Evolutionary conservation across 2,888 invertebrate genomes (phyloP), one percentile per base, ranked within the genome.

Genomic region (Ectemnius cavifrons): DNA sequence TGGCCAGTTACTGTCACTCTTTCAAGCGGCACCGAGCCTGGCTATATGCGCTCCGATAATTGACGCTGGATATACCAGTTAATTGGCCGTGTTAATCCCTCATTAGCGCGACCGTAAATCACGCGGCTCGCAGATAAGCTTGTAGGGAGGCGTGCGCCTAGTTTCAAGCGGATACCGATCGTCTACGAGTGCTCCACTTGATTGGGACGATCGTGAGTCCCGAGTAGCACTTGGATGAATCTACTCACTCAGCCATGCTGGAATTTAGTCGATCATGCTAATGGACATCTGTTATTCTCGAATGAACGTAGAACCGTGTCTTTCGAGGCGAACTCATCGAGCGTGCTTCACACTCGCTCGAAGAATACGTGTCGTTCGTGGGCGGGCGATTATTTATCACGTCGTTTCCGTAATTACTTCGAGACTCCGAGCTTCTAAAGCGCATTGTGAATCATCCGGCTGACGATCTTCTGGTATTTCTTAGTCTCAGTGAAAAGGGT

Each of bases 301-400:
- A 14, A 4, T 2, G 49, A 52, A 16, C 52, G 37, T 11, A 6
- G 37, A 37, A 14, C 52, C 13, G 14, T 52, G 52, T 52, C 52
- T 52, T 16, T 52, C 4, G 16, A 52, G 58, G 46, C 5, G 62
- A 74, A 71, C 77, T 75, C 71, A 75, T 81, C 71, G 23, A 23
- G 56, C 72, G 46, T 28, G 67, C 61, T 73, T 81, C 75, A 77
- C 61, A 67, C 67, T 60, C 75, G 74, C 63, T 70, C 46, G 68
- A 16, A 71, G 71, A 74, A 73, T 75, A 73, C 37, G 37, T 75
- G 65, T 67, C 58, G 20, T 47, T 58, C 60, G 79, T 80, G 69
- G 80, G 83, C 75, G 74, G 79, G 73, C 77, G 83, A 79, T 83
- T 84, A 84, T 84, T 84, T 84, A 84, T 84, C 82, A 79, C 77